These are phyloP conservation scores for Venustaconcha ellipsiformis DNA, from an alignment of 1,140 invertebrate genomes.

Conservation along the genomic window DNA sequence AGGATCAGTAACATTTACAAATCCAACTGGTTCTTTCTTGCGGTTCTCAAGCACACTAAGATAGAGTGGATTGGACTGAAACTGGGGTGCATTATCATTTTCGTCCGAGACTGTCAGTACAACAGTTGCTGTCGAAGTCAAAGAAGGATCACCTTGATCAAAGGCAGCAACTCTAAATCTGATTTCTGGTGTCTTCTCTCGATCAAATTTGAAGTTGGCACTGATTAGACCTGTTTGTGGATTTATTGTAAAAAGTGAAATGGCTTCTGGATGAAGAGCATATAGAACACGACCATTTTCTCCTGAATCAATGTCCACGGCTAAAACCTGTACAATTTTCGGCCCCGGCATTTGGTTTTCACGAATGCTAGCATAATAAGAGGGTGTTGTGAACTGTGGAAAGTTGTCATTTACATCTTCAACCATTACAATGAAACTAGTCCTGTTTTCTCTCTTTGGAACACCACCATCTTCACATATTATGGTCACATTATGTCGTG, in stretches of 20 bases:
- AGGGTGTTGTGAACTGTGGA: constrained; percentile 81
- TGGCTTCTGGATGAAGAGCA: constrained; percentile 39
- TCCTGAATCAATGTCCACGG: constrained; percentile 83
- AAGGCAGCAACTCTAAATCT: constrained; percentile 49
- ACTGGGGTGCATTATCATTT: constrained; percentile 67
- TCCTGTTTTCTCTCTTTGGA: constrained; percentile 72
- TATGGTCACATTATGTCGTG: constrained; percentile 41
- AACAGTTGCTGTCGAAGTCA: constrained; percentile 91
- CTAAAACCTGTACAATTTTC: constrained; percentile 75
- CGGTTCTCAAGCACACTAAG: constrained; percentile 88
- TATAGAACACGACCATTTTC: constrained; percentile 75
- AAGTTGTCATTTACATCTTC: constrained; percentile 95
- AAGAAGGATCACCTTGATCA: constrained; percentile 69
- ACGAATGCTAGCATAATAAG: constrained; percentile 66
- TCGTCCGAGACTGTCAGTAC: constrained; percentile 70
- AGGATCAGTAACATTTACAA: constrained; percentile 76
- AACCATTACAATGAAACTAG: constrained; percentile 79
- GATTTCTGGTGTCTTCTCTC: constrained; percentile 46
- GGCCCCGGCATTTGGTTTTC: constrained; percentile 83
- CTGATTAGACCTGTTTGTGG: constrained; percentile 45
- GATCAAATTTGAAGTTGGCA: constrained; percentile 46
- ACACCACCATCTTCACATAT: constrained; percentile 45
- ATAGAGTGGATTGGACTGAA: constrained; percentile 66
- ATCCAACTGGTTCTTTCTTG: constrained; percentile 84
- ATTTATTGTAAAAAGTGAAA: constrained; percentile 47